A percentile compares a stretch with the other conserved stretches of the same genome.
phyloP scores from a whole-genome alignment of 1,140 invertebrate species.

The Amyelois transitella region DNA sequence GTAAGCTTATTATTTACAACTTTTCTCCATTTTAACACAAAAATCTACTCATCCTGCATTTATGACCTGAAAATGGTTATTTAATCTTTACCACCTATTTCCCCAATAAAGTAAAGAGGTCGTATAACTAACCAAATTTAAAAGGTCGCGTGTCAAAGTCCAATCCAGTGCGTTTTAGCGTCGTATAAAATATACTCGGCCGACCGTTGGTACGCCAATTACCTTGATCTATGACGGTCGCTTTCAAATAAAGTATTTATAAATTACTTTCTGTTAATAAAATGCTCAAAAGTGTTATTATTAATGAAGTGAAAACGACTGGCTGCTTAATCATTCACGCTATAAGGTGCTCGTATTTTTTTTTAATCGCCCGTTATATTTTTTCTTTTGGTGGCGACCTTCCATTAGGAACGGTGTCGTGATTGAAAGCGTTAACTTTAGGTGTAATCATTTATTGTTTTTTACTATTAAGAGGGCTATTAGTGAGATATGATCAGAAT shows the following conservation, averaged over 20 bases:
- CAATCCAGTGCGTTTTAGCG: conserved; percentile 30
- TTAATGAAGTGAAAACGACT: conserved; percentile 58
- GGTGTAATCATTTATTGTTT: background rate
- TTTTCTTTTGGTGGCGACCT: conserved; percentile 9
- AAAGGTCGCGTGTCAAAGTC: conserved; percentile 37
- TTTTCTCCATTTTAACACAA: no score
- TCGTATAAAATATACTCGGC: conserved; percentile 36
- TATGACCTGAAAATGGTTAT: background rate
- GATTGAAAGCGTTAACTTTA: conserved; percentile 20
- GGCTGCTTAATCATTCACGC: conserved; percentile 30
- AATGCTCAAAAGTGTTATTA: conserved; percentile 48
- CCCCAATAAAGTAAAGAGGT: background rate
- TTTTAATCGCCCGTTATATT: conserved; percentile 3
- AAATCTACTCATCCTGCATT: background rate
- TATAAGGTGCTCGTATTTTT: conserved; percentile 5
- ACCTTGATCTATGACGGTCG: conserved; percentile 48
- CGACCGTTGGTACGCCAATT: conserved; percentile 51
- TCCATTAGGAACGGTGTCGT: conserved; percentile 2
- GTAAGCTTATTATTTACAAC: no score
- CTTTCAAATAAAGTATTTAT: conserved; percentile 52
- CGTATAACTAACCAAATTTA: conserved; percentile 1
- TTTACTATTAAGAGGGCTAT: background rate
- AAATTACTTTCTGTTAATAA: conserved; percentile 50
- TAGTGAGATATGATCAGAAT: background rate
- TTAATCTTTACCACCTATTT: background rate